phyloP scores from a whole-genome alignment of 2,113 vertebrate genomes.

The Setophaga coronata region DNA sequence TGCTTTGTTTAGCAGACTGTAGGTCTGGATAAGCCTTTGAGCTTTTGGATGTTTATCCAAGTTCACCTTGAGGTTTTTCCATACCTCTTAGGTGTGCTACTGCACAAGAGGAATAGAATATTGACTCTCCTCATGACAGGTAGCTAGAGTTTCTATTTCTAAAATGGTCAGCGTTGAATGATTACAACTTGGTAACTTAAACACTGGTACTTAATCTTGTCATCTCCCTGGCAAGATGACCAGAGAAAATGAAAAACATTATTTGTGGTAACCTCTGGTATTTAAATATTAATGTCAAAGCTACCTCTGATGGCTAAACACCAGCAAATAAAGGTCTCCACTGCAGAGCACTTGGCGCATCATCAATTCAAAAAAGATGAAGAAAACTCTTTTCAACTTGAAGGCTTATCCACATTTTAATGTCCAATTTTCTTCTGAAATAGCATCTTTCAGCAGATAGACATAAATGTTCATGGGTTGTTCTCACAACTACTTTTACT shows the following conservation, averaged over 20 bases:
- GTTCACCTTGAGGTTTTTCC: background rate
- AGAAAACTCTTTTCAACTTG: background rate
- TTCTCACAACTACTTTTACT: background rate
- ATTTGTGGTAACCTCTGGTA: background rate
- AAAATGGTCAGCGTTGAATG: background rate
- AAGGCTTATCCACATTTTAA: background rate
- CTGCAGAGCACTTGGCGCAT: background rate
- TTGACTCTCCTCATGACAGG: accelerated
- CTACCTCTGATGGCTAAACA: background rate
- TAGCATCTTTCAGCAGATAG: background rate
- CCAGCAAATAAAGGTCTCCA: background rate
- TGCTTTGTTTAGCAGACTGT: background rate
- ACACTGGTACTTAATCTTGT: background rate
- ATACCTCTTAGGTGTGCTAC: background rate
- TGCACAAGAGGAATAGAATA: background rate
- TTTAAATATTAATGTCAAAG: background rate
- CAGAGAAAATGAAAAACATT: background rate
- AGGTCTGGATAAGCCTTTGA: background rate
- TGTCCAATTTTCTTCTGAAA: background rate
- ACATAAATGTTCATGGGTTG: background rate
- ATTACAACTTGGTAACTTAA: background rate
- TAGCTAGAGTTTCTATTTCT: background rate
- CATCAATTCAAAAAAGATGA: background rate
- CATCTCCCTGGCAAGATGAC: background rate
- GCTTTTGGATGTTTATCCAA: background rate